Evolutionary conservation across 2,888 invertebrate genomes (phyloP), one percentile per base, ranked within the genome.

Genomic region (Allacma fusca): DNA sequence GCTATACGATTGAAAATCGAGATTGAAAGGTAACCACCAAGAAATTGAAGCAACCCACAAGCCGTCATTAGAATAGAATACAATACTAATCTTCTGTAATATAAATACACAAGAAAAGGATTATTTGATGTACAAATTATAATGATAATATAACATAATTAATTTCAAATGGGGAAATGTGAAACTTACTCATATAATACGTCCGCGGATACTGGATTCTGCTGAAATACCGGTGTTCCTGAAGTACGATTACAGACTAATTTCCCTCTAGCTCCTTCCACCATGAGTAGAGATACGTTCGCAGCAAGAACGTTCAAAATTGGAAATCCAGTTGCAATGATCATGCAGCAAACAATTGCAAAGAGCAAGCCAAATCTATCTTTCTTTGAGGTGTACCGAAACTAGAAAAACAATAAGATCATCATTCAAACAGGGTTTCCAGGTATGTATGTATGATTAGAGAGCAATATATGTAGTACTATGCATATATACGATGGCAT

Each of bases 1-100:
- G 93, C 92, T 0, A 91, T 89, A 78, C 91, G 91, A 85, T 93
- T 93, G 87, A 93, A 92, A 1, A 91, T 83, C 2, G 91, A 90
- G 0, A 92, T 89, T 0, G 92, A 90, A 4, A 89, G 81, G 84
- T 93, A 93, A 74, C 91, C 90, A 78, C 91, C 86, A 0, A 90
- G 68, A 0, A 93, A 86, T 86, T 92, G 89, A 0, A 88, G 85
- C 0, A 87, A 85, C 67, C 93, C 93, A 59, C 92, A 87, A 4
- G 89, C 85, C 0, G 88, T 87, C 85, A 92, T 16, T 44, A 50
- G 68, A 34, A 76, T 69, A 1, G 69, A 29, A 29, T 59, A 64
- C 1, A 7, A 19, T 13, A 59, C 21, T 19, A 73, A 23, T 92
- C 81, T 26, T 2, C 62, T 62, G 62, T 4, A 24, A 62, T 12